These are phyloP conservation scores for Slavum lentiscoides DNA, from an alignment of 2,888 invertebrate genomes.

Conservation along the genomic window DNA sequence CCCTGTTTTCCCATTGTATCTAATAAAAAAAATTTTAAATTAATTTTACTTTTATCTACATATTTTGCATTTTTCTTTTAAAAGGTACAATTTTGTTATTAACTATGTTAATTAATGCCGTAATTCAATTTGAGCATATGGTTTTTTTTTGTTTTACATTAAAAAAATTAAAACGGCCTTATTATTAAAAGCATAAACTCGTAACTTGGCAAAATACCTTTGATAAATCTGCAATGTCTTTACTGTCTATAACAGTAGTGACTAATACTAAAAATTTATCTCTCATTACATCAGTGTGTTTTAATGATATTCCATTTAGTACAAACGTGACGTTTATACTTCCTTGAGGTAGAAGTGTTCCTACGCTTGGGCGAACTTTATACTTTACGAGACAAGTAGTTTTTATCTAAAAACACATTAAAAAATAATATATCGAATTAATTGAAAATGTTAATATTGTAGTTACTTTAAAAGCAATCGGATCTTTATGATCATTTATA, in stretches of 20 bases:
- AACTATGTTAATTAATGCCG: too few species aligned
- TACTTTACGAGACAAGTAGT: constrained; percentile 96
- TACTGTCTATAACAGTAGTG: constrained; percentile 67
- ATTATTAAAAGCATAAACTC: too few species aligned
- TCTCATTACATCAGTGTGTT: constrained; percentile 66
- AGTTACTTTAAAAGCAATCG: constrained; percentile 44
- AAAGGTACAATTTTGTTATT: not conserved
- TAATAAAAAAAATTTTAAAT: not conserved
- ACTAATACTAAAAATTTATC: constrained; percentile 91
- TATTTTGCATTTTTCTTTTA: not conserved
- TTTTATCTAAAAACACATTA: constrained; percentile 72
- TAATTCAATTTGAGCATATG: not conserved
- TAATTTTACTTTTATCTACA: not conserved
- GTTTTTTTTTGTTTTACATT: not conserved
- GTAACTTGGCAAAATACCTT: constrained; percentile 62
- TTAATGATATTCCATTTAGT: constrained; percentile 73
- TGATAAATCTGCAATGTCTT: constrained; percentile 74
- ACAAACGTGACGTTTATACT: constrained; percentile 72
- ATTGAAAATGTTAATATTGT: constrained; percentile 16
- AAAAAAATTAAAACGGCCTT: not conserved
- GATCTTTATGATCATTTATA: constrained; percentile 38
- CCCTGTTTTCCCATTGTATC: constrained; percentile 36
- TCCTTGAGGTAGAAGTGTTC: constrained; percentile 70
- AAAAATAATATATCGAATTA: constrained; percentile 18
- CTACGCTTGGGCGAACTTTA: constrained; percentile 86